These are phyloP conservation scores for Nemoura dubitans DNA, from an alignment of 2,888 invertebrate genomes.

Conservation along the genomic window DNA sequence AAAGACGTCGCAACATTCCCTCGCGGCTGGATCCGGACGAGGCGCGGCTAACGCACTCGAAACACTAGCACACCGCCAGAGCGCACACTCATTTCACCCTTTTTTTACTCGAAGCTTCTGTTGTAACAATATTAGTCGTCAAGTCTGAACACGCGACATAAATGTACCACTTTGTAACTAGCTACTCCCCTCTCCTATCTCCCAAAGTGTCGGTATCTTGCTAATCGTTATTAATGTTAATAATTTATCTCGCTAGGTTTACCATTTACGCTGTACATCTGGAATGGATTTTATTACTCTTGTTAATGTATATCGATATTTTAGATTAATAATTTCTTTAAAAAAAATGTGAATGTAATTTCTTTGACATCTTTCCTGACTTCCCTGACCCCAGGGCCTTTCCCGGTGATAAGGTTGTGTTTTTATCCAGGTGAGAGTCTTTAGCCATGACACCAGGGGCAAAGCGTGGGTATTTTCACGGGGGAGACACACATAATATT, in stretches of 20 bases:
- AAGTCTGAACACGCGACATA: too few species aligned
- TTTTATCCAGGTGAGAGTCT: too few species aligned
- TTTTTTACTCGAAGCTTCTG: background rate
- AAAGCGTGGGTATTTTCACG: too few species aligned
- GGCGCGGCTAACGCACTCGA: background rate
- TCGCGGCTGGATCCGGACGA: too few species aligned
- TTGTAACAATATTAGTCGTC: background rate
- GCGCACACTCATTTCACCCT: background rate
- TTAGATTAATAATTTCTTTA: constrained; percentile 35
- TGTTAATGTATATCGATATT: constrained; percentile 37
- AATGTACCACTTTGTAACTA: background rate
- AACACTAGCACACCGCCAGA: background rate
- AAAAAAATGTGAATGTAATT: background rate
- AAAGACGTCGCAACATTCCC: background rate
- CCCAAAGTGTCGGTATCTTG: background rate
- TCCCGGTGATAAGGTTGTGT: too few species aligned
- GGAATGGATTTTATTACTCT: constrained; percentile 33
- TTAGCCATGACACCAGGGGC: too few species aligned
- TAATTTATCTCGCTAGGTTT: constrained; percentile 38
- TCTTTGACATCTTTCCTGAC: too few species aligned
- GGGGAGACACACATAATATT: too few species aligned
- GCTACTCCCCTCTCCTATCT: background rate
- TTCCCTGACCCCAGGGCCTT: too few species aligned
- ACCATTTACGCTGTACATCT: constrained; percentile 24
- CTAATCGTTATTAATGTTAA: constrained; percentile 25